Evolutionary conservation across 2,888 invertebrate species (phyloP), one percentile per base, ranked within the genome.

Genomic region (Crepidodera aurea): DNA sequence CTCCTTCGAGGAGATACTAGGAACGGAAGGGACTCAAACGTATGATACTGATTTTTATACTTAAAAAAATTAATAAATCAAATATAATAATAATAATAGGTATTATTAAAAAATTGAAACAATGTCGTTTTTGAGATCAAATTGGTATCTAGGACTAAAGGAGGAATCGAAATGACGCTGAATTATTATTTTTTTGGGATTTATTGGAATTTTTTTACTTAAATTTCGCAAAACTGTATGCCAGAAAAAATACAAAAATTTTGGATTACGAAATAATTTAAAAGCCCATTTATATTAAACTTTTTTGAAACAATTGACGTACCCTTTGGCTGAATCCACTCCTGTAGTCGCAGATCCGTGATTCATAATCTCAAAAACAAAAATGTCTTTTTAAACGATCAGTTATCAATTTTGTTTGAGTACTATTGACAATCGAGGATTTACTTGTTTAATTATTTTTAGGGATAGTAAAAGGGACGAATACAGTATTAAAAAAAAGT

Each of bases 11-110:
- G 62, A 55, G 42, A 34, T 48, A 19, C 53, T 48, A 40, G 57
- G 34, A 61, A 60, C 53, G 83, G 4, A 84, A 71, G 60, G 83
- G 69, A 79, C 78, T 70, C 78, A 78, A 70, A 76, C 76, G 50
- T 75, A 69, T 71, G 75, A 77, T 67, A 66, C 70, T 66, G 77
- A 78, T 67, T 76, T 77, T 69, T 71, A 71, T 69, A 77, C 78
- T 75, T 77, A 75, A 75, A 37, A 42, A 42, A 42, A 8, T 1
- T 12, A 18, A 22, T 34, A 34, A 34, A 34, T 13, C 34, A 34
- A 34, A 34, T 34, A 13, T 34, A n/a, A 5, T 15, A 27, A 13
- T 34, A n/a, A 5, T 15, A 27, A 39, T 56, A 56, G 46, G 16
- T 10, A 44, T 27, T 32, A 42, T 55, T 19, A 44, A 22, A n/a